These are phyloP conservation scores for Hemiprocne comata DNA, from an alignment of 2,113 vertebrate species.

Conservation along the genomic window DNA sequence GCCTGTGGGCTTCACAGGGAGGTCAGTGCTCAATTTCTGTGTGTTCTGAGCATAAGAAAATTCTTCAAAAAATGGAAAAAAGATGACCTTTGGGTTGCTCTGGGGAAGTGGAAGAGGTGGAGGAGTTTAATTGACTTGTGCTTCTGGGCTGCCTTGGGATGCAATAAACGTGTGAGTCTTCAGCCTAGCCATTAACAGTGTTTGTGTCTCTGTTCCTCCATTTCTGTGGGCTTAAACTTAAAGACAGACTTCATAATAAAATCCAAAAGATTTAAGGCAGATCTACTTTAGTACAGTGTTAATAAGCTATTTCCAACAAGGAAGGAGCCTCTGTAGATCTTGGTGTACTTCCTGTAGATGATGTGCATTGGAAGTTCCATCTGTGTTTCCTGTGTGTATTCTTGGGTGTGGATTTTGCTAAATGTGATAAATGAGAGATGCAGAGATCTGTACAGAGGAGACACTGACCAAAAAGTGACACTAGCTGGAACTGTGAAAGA, in stretches of 20 bases:
- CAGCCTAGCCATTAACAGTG: neutral
- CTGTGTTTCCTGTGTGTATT: neutral
- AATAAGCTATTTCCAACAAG: neutral
- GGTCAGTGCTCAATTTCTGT: neutral
- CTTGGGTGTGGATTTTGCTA: neutral
- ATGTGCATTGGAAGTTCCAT: neutral
- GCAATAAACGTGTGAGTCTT: neutral
- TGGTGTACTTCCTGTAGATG: neutral
- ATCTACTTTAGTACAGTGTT: neutral
- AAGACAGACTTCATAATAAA: neutral
- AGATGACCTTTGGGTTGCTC: neutral
- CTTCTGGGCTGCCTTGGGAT: neutral
- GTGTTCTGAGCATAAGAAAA: neutral
- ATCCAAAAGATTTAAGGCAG: neutral
- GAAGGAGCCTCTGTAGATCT: neutral
- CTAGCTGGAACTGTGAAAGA: neutral
- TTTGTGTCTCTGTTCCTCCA: neutral
- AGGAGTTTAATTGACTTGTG: neutral
- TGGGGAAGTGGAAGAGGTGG: neutral
- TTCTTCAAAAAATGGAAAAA: neutral
- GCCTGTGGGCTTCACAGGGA: neutral
- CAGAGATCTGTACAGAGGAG: neutral
- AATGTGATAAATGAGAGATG: neutral
- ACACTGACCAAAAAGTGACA: neutral
- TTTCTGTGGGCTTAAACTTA: neutral